A percentile compares a stretch with the other conserved stretches of the same genome.
Conservation (phyloP, 2,888 invertebrate genomes). For the Agrypnus murinus region DNA sequence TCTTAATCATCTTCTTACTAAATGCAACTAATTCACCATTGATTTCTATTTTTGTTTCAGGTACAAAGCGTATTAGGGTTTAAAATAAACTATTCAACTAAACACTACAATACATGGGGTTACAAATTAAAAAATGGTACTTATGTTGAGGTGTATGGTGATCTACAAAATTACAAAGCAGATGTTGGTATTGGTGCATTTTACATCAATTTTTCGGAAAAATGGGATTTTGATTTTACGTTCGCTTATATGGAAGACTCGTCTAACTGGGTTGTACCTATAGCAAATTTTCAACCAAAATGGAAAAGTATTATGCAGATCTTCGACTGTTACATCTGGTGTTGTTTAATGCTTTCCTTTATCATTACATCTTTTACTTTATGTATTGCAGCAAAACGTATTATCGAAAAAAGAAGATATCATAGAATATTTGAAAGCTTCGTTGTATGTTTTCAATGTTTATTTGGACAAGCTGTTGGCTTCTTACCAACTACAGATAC, state of each 20-base stretch:
- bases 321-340: constrained; percentile 21
- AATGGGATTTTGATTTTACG: constrained; percentile 42
- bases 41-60: constrained; percentile 8
- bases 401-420: neutral
- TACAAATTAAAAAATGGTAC: constrained; percentile 14
- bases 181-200: constrained; percentile 39
- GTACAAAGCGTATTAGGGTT: neutral
- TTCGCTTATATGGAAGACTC: constrained; percentile 42
- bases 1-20: neutral
- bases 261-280: constrained; percentile 32
- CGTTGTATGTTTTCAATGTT: neutral
- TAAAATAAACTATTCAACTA: constrained; percentile 2
- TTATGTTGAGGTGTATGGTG: constrained; percentile 23
- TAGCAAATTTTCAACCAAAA: constrained; percentile 15
- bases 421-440: neutral
- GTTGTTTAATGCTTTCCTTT: neutral
- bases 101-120: constrained; percentile 19
- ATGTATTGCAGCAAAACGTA: neutral
- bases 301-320: constrained; percentile 36
- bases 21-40: neutral
- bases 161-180: constrained; percentile 17
- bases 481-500: neutral
- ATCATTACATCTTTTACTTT: neutral
- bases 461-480: neutral
- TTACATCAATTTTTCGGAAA: constrained; percentile 22